A percentile compares a stretch with the other conserved stretches of the same genome.
phyloP scores from a whole-genome alignment of 2,797 vertebrate genomes.

The Alcedo atthis region DNA sequence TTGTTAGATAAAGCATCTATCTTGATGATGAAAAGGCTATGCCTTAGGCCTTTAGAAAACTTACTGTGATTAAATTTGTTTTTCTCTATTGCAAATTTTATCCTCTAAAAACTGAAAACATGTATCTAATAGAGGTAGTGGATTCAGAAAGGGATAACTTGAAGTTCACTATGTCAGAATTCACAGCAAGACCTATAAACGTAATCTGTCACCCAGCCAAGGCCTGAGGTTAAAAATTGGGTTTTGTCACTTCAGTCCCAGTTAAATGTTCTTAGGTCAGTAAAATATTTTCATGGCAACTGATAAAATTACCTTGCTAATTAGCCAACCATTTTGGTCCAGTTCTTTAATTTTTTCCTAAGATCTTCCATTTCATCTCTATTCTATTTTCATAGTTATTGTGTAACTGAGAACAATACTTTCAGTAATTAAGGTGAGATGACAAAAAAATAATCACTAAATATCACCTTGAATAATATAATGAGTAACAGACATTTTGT shows the following conservation, averaged over 20 bases:
- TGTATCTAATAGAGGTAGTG: background rate
- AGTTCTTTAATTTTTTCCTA: background rate
- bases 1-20: background rate
- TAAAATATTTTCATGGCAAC: background rate
- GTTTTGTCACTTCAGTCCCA: background rate
- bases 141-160: background rate
- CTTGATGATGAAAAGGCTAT: background rate
- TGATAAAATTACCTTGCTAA: background rate
- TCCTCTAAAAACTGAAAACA: background rate
- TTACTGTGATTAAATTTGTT: background rate
- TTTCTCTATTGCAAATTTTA: background rate
- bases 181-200: background rate
- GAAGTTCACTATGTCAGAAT: background rate
- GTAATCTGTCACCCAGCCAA: background rate
- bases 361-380: background rate
- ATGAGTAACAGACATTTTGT: background rate
- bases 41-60: background rate
- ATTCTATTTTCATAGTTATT: background rate
- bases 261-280: background rate
- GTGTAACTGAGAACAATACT: background rate
- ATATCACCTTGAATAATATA: background rate
- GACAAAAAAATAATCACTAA: background rate
- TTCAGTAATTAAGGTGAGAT: background rate
- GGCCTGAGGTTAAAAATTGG: background rate
- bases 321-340: background rate